These are phyloP conservation scores for Blastomussa wellsi DNA, from an alignment of 92 coral and sea anemone genomes.

Conservation along the genomic window DNA sequence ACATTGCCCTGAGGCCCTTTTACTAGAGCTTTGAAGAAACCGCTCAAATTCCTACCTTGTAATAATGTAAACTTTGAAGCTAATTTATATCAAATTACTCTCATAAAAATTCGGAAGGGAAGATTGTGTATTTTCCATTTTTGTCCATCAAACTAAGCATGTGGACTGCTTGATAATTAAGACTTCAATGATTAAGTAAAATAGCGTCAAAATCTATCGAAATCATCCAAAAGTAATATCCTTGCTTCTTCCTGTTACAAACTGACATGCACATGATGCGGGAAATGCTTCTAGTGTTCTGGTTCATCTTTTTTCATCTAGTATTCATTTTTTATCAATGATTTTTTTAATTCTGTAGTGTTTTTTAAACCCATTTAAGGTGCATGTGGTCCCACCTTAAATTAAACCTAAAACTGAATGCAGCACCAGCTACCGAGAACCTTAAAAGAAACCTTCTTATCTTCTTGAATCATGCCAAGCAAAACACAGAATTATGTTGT, in stretches of 20 bases:
- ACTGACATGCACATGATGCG: background rate
- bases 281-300: background rate
- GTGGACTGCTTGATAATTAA: background rate
- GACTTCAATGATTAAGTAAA: background rate
- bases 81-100: background rate
- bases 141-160: background rate
- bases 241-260: constrained; percentile 6
- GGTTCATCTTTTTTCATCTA: too few species aligned
- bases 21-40: constrained; percentile 2
- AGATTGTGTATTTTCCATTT: background rate
- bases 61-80: background rate
- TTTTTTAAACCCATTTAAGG: background rate
- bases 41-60: background rate
- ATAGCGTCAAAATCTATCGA: constrained; percentile 4
- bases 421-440: background rate
- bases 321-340: too few species aligned
- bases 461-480: background rate
- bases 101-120: background rate
- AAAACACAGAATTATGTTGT: background rate
- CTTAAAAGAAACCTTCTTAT: background rate
- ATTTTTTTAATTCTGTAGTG: background rate
- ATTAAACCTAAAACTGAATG: background rate
- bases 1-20: constrained; percentile 3
- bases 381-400: too few species aligned
- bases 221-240: constrained; percentile 20